Evolutionary conservation across 1,140 invertebrate species (phyloP), one percentile per base, ranked within the genome.

Genomic region (Drosophila fuyamai): DNA sequence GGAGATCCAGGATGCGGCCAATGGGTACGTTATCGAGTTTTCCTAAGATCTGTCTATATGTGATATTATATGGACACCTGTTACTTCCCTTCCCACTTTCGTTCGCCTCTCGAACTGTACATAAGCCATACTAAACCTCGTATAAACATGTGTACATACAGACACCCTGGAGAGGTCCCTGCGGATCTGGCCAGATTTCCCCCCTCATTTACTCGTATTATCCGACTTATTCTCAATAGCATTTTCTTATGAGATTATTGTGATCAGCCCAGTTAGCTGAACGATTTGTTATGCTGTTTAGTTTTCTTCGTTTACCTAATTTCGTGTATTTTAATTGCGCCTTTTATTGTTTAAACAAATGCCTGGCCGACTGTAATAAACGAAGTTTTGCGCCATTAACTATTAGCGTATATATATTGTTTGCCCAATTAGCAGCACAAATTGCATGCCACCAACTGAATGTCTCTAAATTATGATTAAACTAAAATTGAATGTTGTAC

Each of bases 1-100:
- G 93, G 96, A 97, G 94, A 96, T 97, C 93, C 94, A 95, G 93
- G 95, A 96, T 93, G 96, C 95, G 91, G 94, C 96, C 75, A 95
- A 95, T 93, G 95, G 95, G 95, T 96, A 94, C 95, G 95, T 95
- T 93, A 9, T 14, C 23, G 40, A n/a, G n/a, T 44, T 32, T 55
- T 67, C 43, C 58, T 27, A 18, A 43, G 5, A 12, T 51, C 35
- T 48, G 23, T 55, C 14, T 47, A 40, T 61, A 50, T 36, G 56
- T 23, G 12, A 13, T 59, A n/a, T 27, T 6, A 9, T 14, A 32
- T 10, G 27, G 41, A 46, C 35, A 66, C 58, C 47, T 46, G 43
- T 77, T 61, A 68, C 63, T 51, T 79, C 29, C 68, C 67, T 57
- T 51, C 62, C 70, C 40, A 56, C 68, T 41, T 62, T 65, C 72